phyloP scores from a whole-genome alignment of 2,113 vertebrate genomes.

The Danionella cerebrum region DNA sequence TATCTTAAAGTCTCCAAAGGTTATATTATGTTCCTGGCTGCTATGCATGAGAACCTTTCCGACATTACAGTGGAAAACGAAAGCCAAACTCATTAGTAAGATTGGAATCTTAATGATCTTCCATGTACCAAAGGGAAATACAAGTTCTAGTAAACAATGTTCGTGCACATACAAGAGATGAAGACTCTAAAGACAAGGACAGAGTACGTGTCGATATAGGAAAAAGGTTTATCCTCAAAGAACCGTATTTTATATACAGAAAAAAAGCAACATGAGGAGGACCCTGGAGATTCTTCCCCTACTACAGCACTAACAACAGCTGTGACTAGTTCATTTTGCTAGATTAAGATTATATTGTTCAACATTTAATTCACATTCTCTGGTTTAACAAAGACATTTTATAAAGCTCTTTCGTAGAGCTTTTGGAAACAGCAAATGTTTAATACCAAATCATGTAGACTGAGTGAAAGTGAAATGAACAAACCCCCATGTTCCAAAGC shows the following conservation, averaged over 20 bases:
- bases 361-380: too few relatives aligned
- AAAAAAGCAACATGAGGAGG: neutral
- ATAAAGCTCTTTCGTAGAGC: too few relatives aligned
- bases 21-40: constrained; percentile 15
- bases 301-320: too few relatives aligned
- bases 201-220: neutral
- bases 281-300: too few relatives aligned
- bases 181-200: neutral
- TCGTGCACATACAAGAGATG: constrained; percentile 25
- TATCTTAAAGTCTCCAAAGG: constrained; percentile 4
- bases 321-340: too few relatives aligned
- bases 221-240: neutral
- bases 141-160: constrained; percentile 22
- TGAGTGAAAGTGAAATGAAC: neutral
- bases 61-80: constrained; percentile 27
- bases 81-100: constrained; percentile 29
- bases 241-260: neutral
- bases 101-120: constrained; percentile 41
- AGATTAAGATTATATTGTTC: too few relatives aligned
- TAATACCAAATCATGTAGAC: too few relatives aligned
- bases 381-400: too few relatives aligned
- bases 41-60: neutral
- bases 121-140: constrained; percentile 19
- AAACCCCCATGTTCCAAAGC: constrained; percentile 32
- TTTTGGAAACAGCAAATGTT: too few relatives aligned